These are phyloP conservation scores for Chaetura pelagica DNA, from an alignment of 2,113 vertebrate genomes.

Conservation along the genomic window DNA sequence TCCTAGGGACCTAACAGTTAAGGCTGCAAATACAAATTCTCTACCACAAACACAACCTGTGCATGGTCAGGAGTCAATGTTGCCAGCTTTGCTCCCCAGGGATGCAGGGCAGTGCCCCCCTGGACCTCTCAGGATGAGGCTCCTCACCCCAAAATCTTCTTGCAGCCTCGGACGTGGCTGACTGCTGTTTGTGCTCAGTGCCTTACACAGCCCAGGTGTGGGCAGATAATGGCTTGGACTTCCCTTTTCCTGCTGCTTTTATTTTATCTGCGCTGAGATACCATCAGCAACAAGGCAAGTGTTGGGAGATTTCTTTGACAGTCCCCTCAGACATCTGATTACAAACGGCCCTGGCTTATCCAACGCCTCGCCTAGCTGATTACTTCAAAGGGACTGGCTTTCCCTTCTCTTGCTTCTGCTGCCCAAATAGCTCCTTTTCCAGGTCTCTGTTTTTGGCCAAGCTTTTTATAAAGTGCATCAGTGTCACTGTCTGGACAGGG, in stretches of 20 bases:
- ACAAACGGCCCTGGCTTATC: constrained; percentile 44
- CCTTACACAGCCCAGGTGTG: background rate
- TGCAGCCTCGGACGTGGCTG: rapidly evolving
- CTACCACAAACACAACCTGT: rapidly evolving
- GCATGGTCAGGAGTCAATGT: rapidly evolving
- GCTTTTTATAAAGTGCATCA: background rate
- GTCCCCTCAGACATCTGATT: constrained; percentile 69
- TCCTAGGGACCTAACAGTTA: background rate
- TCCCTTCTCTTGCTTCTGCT: constrained; percentile 14
- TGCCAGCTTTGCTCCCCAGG: background rate
- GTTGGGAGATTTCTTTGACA: constrained; percentile 69
- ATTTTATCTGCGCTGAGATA: constrained; percentile 64
- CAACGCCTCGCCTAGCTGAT: background rate
- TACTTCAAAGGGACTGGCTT: constrained; percentile 60
- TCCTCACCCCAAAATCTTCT: background rate
- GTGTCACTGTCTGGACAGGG: background rate
- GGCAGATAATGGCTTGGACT: background rate
- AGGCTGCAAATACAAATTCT: background rate
- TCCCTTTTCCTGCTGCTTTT: constrained; percentile 45
- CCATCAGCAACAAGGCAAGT: constrained; percentile 67
- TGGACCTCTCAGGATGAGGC: background rate
- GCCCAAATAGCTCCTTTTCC: constrained; percentile 8
- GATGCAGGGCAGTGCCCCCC: rapidly evolving
- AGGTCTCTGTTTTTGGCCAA: background rate
- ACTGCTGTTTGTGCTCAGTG: rapidly evolving